Evolutionary conservation across 1,140 invertebrate species (phyloP).

Genomic region (Elymnias hypermnestra): DNA sequence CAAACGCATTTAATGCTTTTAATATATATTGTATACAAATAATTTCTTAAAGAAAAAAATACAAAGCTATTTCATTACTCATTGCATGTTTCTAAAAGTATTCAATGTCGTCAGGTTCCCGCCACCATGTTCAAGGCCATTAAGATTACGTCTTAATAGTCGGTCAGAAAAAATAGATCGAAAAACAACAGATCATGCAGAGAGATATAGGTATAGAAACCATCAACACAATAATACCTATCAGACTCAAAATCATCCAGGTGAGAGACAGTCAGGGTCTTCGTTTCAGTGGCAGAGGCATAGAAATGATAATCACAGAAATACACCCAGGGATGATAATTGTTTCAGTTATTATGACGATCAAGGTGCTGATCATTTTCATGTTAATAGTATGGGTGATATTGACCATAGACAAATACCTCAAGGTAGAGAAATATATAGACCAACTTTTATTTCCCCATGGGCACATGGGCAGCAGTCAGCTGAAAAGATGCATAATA

Average conservation of each 20-base stretch:
- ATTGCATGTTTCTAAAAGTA: too few relatives aligned
- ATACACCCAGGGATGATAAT: slow-evolving; percentile 15
- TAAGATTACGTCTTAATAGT: slow-evolving; percentile 28
- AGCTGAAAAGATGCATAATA: slow-evolving; percentile 20
- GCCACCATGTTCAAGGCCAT: slow-evolving; percentile 32
- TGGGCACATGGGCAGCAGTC: slow-evolving; percentile 26
- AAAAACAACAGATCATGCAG: slow-evolving; percentile 21
- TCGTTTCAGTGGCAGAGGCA: slow-evolving; percentile 18
- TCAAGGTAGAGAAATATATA: slow-evolving; percentile 15
- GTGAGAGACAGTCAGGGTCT: slow-evolving; percentile 23
- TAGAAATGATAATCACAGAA: slow-evolving; percentile 13
- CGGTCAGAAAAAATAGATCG: slow-evolving; percentile 23
- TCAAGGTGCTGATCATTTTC: slow-evolving; percentile 19
- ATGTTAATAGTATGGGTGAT: slow-evolving; percentile 55
- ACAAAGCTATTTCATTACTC: too few relatives aligned
- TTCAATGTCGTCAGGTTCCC: too few relatives aligned
- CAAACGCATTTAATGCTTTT: too few relatives aligned
- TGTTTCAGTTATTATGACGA: slow-evolving; percentile 33
- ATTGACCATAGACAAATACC: slow-evolving; percentile 44
- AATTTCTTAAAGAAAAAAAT: too few relatives aligned
- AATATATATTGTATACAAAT: too few relatives aligned
- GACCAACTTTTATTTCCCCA: slow-evolving; percentile 17
- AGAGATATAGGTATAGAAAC: slow-evolving; percentile 35
- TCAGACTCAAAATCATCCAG: slow-evolving; percentile 26
- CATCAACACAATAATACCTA: slow-evolving; percentile 22